phyloP scores from a whole-genome alignment of 1,140 invertebrate species.

The Ericerus pela region DNA sequence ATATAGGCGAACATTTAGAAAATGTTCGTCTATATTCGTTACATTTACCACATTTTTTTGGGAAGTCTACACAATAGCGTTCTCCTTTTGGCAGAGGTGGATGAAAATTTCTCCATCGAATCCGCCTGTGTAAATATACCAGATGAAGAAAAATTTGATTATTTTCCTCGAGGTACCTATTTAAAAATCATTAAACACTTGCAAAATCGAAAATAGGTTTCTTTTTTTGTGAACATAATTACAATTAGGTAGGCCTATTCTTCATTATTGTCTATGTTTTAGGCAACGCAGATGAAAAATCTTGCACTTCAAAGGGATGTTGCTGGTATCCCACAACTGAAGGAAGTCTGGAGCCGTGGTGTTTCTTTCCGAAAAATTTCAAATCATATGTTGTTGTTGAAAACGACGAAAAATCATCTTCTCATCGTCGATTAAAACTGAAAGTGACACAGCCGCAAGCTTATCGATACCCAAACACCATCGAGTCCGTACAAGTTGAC shows the following conservation, averaged over 20 bases:
- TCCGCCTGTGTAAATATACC: not conserved
- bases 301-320: constrained; percentile 52
- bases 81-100: too few relatives aligned
- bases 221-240: not conserved
- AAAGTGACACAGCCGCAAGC: constrained; percentile 35
- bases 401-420: constrained; percentile 38
- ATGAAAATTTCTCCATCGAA: too few relatives aligned
- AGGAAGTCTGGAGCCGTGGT: constrained; percentile 30
- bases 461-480: constrained; percentile 51
- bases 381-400: constrained; percentile 46
- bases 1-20: too few relatives aligned
- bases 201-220: constrained; percentile 50
- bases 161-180: constrained; percentile 49
- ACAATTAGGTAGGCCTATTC: constrained; percentile 49
- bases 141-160: constrained; percentile 48
- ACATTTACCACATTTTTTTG: too few relatives aligned
- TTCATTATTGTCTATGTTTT: constrained; percentile 44
- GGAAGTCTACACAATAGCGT: too few relatives aligned
- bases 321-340: constrained; percentile 39
- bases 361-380: constrained; percentile 53
- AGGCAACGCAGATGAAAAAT: constrained; percentile 39
- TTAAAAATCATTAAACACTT: constrained; percentile 44
- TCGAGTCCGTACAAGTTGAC: constrained; percentile 42
- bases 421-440: constrained; percentile 38
- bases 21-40: too few relatives aligned